Evolutionary conservation across 1,140 invertebrate genomes (phyloP), one percentile per base, ranked within the genome.

Genomic region (Macrosteles quadrilineatus): DNA sequence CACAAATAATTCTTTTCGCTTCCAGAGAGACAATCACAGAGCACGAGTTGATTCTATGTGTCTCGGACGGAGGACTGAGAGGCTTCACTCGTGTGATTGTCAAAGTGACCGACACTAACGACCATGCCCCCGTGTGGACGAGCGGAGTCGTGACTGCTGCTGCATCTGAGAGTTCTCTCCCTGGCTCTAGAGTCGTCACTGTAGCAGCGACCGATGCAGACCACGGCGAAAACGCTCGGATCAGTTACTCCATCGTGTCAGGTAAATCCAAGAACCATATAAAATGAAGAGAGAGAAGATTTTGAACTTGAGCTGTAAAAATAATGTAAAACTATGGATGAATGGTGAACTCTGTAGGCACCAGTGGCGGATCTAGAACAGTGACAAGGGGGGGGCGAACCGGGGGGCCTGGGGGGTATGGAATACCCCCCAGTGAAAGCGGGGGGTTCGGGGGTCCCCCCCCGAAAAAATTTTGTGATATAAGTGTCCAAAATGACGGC

Each of bases 31-130:
- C 88, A 19, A 88, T 91, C 3, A 85, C 87, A 21, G 86, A 91
- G 40, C 95, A 98, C 81, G 86, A 94, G 43, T 78, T 97, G 40
- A 96, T 92, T 0, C 89, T 97, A 4, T 92, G 93, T 86, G 95
- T 95, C 0, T 89, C 91, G 71, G 95, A 98, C 80, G 11, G 88
- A 91, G 0, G 91, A 94, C 76, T 83, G 91, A n/a, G 93, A 93
- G 78, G 32, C 4, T 94, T 90, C 77, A 92, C 94, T 2, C 83
- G 93, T 73, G 89, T 96, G 0, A 81, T 88, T 21, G 87, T 97
- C 47, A 87, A 86, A 43, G 91, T 97, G 0, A 86, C 89, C 73
- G 95, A 96, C 81, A 88, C 93, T 73, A 97, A 97, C 80, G 95
- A 97, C 78, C 93, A 96, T 77, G 83, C 88, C 30, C 95, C 95